A percentile compares a stretch with the other conserved stretches of the same genome.
Evolutionary conservation across 1,140 invertebrate genomes (phyloP).

Genomic region (Camponotus floridanus): DNA sequence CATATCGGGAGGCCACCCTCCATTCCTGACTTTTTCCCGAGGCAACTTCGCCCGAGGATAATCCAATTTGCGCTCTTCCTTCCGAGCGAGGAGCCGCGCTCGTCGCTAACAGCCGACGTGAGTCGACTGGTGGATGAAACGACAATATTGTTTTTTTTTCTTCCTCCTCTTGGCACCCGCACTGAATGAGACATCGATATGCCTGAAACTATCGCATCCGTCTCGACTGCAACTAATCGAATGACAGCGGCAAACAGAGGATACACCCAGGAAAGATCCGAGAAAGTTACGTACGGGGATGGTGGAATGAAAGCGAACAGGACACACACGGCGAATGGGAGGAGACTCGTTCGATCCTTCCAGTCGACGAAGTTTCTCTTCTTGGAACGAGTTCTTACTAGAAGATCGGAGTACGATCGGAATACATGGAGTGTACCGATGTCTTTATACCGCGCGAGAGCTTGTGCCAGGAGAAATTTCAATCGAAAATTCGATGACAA

Average conservation of each 20-base stretch:
- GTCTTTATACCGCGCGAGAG: neutral
- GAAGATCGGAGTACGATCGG: slow-evolving; percentile 51
- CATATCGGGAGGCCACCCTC: slow-evolving; percentile 62
- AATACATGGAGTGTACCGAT: slow-evolving; percentile 53
- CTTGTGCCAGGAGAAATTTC: slow-evolving; percentile 48
- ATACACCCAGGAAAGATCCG: neutral
- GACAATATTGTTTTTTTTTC: slow-evolving; percentile 84
- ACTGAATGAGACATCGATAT: slow-evolving; percentile 49
- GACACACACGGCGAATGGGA: slow-evolving; percentile 9
- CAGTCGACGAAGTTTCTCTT: slow-evolving; percentile 45
- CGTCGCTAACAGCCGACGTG: slow-evolving; percentile 84
- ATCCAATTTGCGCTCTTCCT: slow-evolving; percentile 84
- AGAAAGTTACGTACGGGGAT: slow-evolving; percentile 37
- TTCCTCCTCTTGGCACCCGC: neutral
- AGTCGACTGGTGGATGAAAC: slow-evolving; percentile 83
- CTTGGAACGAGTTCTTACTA: slow-evolving; percentile 41
- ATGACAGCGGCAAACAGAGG: slow-evolving; percentile 49
- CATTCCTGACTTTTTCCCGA: slow-evolving; percentile 62
- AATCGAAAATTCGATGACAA: slow-evolving; percentile 30
- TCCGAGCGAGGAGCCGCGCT: slow-evolving; percentile 75
- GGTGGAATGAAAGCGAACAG: slow-evolving; percentile 21
- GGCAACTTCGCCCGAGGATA: slow-evolving; percentile 80
- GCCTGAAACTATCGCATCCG: slow-evolving; percentile 28
- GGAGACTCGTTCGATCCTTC: slow-evolving; percentile 64
- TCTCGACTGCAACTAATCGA: slow-evolving; percentile 56